phyloP scores from a whole-genome alignment of 2,888 invertebrate genomes.

The Pandemis cinnamomeana region DNA sequence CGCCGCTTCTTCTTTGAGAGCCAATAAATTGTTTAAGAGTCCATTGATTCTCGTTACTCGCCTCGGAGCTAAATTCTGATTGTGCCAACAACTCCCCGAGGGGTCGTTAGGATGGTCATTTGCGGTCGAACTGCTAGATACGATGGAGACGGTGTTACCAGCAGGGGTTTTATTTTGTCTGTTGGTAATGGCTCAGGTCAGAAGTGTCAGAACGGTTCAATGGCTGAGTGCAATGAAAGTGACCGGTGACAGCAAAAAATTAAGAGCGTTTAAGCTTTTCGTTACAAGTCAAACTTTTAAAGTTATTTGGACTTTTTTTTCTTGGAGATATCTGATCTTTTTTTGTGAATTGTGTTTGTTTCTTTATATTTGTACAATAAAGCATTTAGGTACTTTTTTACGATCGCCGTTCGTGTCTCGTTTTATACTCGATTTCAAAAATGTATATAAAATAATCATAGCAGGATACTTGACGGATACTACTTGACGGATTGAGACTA shows the following conservation, averaged over 20 bases:
- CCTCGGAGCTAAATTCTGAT: slow-evolving; percentile 19
- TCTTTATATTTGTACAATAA: too few relatives aligned
- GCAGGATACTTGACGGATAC: too few relatives aligned
- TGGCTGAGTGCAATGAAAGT: background rate
- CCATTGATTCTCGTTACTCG: slow-evolving; percentile 18
- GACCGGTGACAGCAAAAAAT: background rate
- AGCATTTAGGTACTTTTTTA: too few relatives aligned
- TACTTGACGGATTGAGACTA: too few relatives aligned
- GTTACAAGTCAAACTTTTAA: too few relatives aligned
- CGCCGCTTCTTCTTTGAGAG: slow-evolving; percentile 4
- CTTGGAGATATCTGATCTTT: too few relatives aligned
- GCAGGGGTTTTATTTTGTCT: background rate
- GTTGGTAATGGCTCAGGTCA: background rate
- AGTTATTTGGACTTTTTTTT: too few relatives aligned
- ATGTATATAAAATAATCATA: too few relatives aligned
- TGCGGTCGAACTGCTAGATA: slow-evolving; percentile 2
- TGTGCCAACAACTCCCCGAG: background rate
- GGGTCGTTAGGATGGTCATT: slow-evolving; percentile 10
- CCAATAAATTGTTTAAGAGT: slow-evolving; percentile 26
- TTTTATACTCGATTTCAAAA: too few relatives aligned
- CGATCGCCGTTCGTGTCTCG: too few relatives aligned
- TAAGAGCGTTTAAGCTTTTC: too few relatives aligned
- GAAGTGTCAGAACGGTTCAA: background rate
- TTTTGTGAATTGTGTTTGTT: too few relatives aligned
- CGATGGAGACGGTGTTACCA: background rate